A percentile compares a stretch with the other conserved stretches of the same genome.
phyloP scores from a whole-genome alignment of 1,140 invertebrate genomes.

The Bombus waltoni region DNA sequence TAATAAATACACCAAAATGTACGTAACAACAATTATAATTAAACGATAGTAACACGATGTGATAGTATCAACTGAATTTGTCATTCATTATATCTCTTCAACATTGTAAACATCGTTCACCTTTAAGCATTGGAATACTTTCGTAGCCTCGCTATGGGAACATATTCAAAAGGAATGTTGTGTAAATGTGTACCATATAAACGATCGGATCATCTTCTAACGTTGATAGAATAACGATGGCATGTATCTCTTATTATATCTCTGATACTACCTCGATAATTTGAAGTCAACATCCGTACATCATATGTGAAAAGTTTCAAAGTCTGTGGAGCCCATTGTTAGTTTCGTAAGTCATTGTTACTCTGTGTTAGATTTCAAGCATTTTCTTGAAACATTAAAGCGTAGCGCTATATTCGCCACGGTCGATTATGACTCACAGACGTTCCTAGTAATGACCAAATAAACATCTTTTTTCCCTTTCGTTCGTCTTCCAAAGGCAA shows the following conservation, averaged over 20 bases:
- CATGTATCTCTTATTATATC: neutral
- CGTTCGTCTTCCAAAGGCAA: neutral
- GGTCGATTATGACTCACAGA: constrained; percentile 40
- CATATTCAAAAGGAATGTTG: neutral
- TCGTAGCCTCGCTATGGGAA: neutral
- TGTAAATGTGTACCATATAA: no score
- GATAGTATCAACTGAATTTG: neutral
- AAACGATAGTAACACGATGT: neutral
- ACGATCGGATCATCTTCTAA: neutral
- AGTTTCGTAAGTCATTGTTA: neutral
- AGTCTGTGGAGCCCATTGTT: no score
- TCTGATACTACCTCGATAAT: neutral
- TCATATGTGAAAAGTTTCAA: no score
- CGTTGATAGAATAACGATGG: neutral
- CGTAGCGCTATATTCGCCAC: neutral
- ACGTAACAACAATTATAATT: neutral
- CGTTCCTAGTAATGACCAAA: constrained; percentile 24
- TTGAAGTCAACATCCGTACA: no score
- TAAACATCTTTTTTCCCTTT: constrained; percentile 48
- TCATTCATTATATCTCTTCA: neutral
- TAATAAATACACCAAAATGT: neutral
- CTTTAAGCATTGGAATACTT: neutral
- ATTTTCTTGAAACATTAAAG: neutral
- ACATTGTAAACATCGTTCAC: neutral
- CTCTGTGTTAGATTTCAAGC: neutral